Conservation (phyloP, 2,888 invertebrate species). For the Stenodema calcarata region DNA sequence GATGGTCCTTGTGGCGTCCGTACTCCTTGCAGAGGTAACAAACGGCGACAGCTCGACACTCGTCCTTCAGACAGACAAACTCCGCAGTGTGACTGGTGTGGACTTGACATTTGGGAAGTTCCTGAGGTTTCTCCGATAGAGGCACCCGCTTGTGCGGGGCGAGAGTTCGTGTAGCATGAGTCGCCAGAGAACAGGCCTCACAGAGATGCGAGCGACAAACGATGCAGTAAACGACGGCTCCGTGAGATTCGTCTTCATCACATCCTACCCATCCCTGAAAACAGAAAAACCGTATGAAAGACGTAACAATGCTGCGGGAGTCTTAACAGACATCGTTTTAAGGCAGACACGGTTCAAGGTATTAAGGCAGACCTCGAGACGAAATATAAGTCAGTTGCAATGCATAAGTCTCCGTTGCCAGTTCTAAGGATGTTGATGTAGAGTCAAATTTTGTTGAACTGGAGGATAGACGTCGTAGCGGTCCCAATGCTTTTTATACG, state of each 20-base stretch:
- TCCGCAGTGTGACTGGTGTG: conserved; percentile 67
- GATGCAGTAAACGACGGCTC: conserved; percentile 66
- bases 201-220: conserved; percentile 67
- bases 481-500: no score
- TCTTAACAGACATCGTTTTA: no score
- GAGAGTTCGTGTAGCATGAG: conserved; percentile 66
- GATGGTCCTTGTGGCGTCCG: conserved; percentile 66
- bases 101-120: conserved; percentile 65
- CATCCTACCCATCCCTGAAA: conserved; percentile 62
- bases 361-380: no score
- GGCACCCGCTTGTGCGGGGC: conserved; percentile 66
- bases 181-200: conserved; percentile 64
- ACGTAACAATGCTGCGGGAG: no score
- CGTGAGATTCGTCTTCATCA: conserved; percentile 67
- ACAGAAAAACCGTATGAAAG: neutral
- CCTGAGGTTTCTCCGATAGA: conserved; percentile 66
- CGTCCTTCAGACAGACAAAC: conserved; percentile 66
- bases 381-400: no score
- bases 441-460: no score
- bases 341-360: no score
- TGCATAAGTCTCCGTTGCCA: no score
- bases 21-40: conserved; percentile 66
- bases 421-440: no score
- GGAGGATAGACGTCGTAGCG: no score
- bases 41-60: conserved; percentile 61